Evolutionary conservation across 2,888 invertebrate genomes (phyloP), one percentile per base, ranked within the genome.

Genomic region (Acanthosepion esculentum): DNA sequence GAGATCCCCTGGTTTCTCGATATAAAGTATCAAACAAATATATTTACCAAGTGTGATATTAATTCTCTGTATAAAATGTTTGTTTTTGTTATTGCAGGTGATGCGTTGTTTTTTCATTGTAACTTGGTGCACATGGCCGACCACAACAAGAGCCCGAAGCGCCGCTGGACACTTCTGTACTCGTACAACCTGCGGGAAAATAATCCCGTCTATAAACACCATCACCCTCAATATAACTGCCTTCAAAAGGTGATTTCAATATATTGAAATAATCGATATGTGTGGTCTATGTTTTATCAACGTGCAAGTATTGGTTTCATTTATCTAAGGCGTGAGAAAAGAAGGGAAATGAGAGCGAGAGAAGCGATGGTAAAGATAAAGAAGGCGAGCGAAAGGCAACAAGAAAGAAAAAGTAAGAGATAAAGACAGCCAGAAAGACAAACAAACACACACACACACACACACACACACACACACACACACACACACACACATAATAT

Each of bases 111-210:
- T 95, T 97, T 97, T 95, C 97, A 97, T 95, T 96, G 96, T 95
- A 97, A 97, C 94, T 95, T 97, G 91, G 95, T 97, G 18, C 97
- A 97, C 95, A 96, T 96, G 41, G 97, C 97, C 94, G 96, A 96
- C 91, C 96, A 96, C 18, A 97, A 97, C 94, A 95, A 96, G 78
- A 96, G 97, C 94, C 96, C 96, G 29, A 95, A 96, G 94, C 95
- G 97, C n/a, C 95, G 97, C n/a, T 97, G 97, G 96, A 96, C 96
- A 15, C 97, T 97, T 95, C 95, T 97, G 33, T 95, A 96, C 53
- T 96, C 96, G 53, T 97, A 97, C 95, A 97, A 97, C 96, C 95
- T 96, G 41, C 96, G 96, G 20, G 96, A 96, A 95, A 97, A 97
- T 95, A 96, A 97, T 95, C 97, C 97, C 0, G 96, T 97, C 91